Conservation (phyloP, 2,797 vertebrate species). For the Diceros bicornis region DNA sequence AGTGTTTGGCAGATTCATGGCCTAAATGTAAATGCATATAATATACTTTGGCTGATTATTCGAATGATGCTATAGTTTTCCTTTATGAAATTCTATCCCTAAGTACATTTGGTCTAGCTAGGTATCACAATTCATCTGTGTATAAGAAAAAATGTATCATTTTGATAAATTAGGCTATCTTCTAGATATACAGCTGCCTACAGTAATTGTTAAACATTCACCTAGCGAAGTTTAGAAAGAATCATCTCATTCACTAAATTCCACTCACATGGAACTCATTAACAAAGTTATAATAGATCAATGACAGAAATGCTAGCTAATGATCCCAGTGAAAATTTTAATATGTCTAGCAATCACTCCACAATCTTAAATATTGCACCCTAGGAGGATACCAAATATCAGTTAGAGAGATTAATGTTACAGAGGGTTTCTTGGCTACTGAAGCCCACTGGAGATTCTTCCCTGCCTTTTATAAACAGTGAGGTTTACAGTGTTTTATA, state of each 20-base stretch:
- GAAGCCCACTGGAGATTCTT: conserved; percentile 54
- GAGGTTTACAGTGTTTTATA: conserved; percentile 78
- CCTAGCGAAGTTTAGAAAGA: conserved; percentile 60
- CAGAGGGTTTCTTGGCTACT: conserved; percentile 81
- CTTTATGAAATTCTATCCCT: conserved; percentile 34
- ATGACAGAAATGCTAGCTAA: conserved; percentile 70
- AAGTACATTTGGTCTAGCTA: background rate
- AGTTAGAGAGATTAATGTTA: conserved; percentile 61
- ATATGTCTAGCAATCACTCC: conserved; percentile 62
- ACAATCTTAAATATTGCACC: conserved; percentile 62
- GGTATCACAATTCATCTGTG: background rate
- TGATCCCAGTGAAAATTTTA: conserved; percentile 73
- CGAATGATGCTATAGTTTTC: background rate
- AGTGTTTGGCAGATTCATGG: background rate
- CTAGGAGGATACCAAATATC: conserved; percentile 78
- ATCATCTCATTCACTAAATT: conserved; percentile 64
- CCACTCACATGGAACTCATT: conserved; percentile 75
- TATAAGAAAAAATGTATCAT: background rate
- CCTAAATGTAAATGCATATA: background rate
- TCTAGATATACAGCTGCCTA: background rate
- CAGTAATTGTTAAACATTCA: conserved; percentile 3
- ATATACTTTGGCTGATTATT: background rate
- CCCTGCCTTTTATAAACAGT: conserved; percentile 80
- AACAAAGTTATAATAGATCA: conserved; percentile 74
- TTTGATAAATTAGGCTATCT: conserved; percentile 31